These are phyloP conservation scores for Oxycera nigricornis DNA, from an alignment of 2,888 invertebrate species.

Conservation along the genomic window DNA sequence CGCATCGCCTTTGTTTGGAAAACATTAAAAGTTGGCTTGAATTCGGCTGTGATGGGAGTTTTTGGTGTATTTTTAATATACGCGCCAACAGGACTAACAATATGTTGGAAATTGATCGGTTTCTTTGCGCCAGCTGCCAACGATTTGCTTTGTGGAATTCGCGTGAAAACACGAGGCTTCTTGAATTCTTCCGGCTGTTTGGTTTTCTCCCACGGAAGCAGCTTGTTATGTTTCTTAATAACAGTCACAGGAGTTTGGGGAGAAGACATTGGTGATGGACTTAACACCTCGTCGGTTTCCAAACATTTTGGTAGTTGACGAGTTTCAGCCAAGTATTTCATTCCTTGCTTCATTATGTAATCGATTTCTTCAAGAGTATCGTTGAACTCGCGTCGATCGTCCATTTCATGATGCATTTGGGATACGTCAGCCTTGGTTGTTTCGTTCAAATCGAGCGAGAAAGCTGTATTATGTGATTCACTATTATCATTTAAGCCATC, in stretches of 20 bases:
- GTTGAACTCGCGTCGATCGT: constrained; percentile 53
- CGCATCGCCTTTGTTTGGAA: constrained; percentile 50
- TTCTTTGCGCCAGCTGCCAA: constrained; percentile 19
- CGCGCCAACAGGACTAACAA: constrained; percentile 61
- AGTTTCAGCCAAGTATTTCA: constrained; percentile 53
- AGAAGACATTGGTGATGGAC: constrained; percentile 12
- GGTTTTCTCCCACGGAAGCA: constrained; percentile 48
- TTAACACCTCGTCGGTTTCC: constrained; percentile 28
- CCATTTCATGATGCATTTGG: background rate
- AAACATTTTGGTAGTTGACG: constrained; percentile 14
- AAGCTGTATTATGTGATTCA: constrained; percentile 6
- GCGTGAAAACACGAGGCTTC: constrained; percentile 46
- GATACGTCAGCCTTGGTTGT: background rate
- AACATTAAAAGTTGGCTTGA: constrained; percentile 50
- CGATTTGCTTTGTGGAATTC: constrained; percentile 42
- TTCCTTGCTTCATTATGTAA: constrained; percentile 59
- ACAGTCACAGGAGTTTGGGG: constrained; percentile 48
- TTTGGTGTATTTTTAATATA: constrained; percentile 61
- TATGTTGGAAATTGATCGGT: constrained; percentile 54
- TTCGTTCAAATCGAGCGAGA: constrained; percentile 1
- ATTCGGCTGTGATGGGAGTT: constrained; percentile 57
- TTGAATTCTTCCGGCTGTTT: constrained; percentile 52
- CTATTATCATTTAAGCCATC: constrained; percentile 15
- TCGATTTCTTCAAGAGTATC: constrained; percentile 63
- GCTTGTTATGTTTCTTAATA: constrained; percentile 43